Base-by-base conservation (phyloP, 92 coral and sea anemone species). In the Scolanthus callimorphus region DNA sequence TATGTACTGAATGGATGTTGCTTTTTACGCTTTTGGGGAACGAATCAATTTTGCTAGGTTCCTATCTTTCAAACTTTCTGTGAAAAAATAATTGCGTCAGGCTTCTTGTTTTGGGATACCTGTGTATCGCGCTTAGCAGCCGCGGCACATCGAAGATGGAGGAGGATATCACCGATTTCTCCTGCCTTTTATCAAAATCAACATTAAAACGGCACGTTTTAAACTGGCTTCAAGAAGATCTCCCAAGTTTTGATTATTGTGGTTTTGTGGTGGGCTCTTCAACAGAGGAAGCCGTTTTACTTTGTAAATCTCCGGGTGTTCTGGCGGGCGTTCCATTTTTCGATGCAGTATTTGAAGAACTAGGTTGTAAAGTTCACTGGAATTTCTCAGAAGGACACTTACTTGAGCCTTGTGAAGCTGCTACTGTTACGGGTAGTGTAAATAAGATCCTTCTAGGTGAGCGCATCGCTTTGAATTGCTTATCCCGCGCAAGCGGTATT, bases 321-420 rank as follows among this genome's bases (percentile, higher is more conserved):
- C 65, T 94, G 46, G 99, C 99, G 17, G 99, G 99, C 6, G 88
- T 83, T 11, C 99, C 96, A n/a, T 88, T 94, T 65, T 84, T 92
- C 79, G 88, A 88, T 29, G 96, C 91, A 43, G 63, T 94, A 11
- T 94, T 94, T 59, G 56, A 82, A n/a, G 94, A 88, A 39, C 81
- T 94, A 27, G 90, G 88, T 28, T 94, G 99, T 55, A 88, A 60
- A 31, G 99, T 94, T 51, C 83, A 94, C 31, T 94, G 99, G 95
- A 26, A 39, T 37, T 70, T 59, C 64, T 39, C 75, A 25, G 99
- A 94, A 60, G 99, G 96, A 71, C 52, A 25, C 43, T 65, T 45
- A 25, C 48, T 91, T n/a, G 83, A 73, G 50, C 85, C 96, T 0
- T 69, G 73, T 53, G 73, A 85, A 31, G 73, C 85, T 30, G 96